A percentile compares a stretch with the other conserved stretches of the same genome.
Evolutionary conservation across 2,888 invertebrate genomes (phyloP).

Genomic region (Embidobia sp.): DNA sequence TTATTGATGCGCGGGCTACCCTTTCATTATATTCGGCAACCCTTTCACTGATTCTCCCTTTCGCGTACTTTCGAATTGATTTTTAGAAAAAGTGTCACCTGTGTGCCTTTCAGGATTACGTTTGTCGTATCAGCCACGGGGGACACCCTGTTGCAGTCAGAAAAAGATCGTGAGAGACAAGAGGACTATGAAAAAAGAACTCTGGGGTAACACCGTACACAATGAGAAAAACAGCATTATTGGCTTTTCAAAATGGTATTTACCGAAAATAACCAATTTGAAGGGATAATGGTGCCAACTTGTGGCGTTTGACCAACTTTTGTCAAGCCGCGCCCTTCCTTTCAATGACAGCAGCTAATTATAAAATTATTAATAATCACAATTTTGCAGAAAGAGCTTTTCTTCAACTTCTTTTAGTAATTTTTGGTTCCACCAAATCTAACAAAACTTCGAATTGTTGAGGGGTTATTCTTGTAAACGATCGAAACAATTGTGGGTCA

Average conservation of each 20-base stretch:
- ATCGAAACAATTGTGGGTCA: too few relatives aligned
- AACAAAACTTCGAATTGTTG: too few relatives aligned
- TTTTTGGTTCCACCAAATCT: too few relatives aligned
- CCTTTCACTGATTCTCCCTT: constrained; percentile 57
- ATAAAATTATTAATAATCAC: constrained; percentile 60
- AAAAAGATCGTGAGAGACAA: constrained; percentile 64
- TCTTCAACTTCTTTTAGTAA: too few relatives aligned
- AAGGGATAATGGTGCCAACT: constrained; percentile 74
- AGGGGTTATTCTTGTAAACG: too few relatives aligned
- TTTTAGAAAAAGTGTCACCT: constrained; percentile 76
- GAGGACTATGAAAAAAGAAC: constrained; percentile 62
- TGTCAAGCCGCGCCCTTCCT: constrained; percentile 41
- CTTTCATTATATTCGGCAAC: constrained; percentile 53
- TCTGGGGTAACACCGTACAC: constrained; percentile 69
- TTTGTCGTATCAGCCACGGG: constrained; percentile 73
- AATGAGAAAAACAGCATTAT: constrained; percentile 81
- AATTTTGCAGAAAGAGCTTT: too few relatives aligned
- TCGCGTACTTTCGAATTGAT: constrained; percentile 67
- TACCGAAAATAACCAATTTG: constrained; percentile 82
- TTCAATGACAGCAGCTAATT: constrained; percentile 46
- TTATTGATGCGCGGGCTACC: constrained; percentile 68
- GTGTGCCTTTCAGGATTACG: constrained; percentile 79
- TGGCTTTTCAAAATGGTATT: constrained; percentile 82
- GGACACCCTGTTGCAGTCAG: constrained; percentile 69
- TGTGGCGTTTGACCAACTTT: constrained; percentile 57